These are phyloP conservation scores for Brachypteracias leptosomus DNA, from an alignment of 2,113 vertebrate species.

Conservation along the genomic window DNA sequence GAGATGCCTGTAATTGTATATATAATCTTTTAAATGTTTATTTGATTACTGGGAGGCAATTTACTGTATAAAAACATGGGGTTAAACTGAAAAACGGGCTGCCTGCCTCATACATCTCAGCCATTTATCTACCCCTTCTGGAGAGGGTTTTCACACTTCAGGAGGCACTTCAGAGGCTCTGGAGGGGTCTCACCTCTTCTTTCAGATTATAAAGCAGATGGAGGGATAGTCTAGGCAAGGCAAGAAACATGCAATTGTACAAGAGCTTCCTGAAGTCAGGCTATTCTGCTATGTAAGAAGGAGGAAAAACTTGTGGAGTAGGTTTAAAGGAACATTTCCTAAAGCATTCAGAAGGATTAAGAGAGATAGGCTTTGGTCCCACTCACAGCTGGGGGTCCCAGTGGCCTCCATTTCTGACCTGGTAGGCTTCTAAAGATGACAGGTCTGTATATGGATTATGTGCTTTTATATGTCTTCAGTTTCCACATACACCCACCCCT, in stretches of 20 bases:
- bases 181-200: not conserved
- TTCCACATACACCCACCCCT: too few relatives aligned
- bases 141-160: not conserved
- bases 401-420: not conserved
- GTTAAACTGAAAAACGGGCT: not conserved
- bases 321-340: not conserved
- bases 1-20: not conserved
- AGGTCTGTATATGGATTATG: not conserved
- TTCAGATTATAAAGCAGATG: not conserved
- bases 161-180: not conserved
- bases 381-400: not conserved
- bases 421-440: not conserved
- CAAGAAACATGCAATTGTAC: not conserved
- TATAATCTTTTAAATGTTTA: not conserved
- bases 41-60: conserved; percentile 9
- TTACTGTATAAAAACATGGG: not conserved
- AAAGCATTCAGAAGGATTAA: not conserved
- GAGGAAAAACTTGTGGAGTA: not conserved
- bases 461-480: not conserved
- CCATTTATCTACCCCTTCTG: not conserved
- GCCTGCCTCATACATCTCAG: not conserved
- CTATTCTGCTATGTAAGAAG: not conserved
- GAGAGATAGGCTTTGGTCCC: not conserved
- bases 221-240: not conserved
- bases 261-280: not conserved